These are phyloP conservation scores for Bombus polaris DNA, from an alignment of 1,140 invertebrate species.

Conservation along the genomic window DNA sequence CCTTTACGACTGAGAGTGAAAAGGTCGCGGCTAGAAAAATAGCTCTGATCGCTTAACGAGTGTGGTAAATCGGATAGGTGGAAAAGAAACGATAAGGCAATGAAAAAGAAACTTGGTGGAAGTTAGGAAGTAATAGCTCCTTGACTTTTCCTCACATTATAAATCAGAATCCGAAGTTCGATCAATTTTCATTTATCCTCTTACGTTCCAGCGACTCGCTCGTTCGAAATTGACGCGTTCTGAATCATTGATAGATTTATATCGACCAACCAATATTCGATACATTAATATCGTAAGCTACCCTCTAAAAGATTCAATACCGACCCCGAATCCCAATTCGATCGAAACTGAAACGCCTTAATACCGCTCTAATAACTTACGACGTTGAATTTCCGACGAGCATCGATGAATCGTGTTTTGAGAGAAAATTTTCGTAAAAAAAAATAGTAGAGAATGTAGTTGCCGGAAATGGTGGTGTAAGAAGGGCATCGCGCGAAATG, in stretches of 20 bases:
- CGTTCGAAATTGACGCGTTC: slow-evolving; percentile 16
- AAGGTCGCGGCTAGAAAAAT: not conserved
- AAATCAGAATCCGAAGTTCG: slow-evolving; percentile 28
- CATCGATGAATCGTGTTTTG: not conserved
- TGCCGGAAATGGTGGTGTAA: slow-evolving; percentile 37
- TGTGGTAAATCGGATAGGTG: not conserved
- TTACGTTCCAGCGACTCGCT: not conserved
- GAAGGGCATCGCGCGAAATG: slow-evolving; percentile 65
- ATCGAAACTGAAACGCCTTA: slow-evolving; percentile 11
- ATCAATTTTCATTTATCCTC: slow-evolving; percentile 46
- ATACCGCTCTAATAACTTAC: not conserved
- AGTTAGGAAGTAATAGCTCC: not conserved
- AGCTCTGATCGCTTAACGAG: not conserved
- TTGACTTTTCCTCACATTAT: slow-evolving; percentile 4
- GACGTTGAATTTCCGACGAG: not conserved
- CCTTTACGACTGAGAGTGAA: no score
- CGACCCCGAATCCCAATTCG: slow-evolving; percentile 5
- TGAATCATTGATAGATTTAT: slow-evolving; percentile 48
- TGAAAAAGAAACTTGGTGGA: not conserved
- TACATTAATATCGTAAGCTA: slow-evolving; percentile 22
- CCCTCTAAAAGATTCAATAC: slow-evolving; percentile 30
- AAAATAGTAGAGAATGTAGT: not conserved
- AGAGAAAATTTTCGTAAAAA: not conserved
- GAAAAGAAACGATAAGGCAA: not conserved
- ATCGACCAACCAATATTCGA: slow-evolving; percentile 21